Conservation (phyloP, 2,888 invertebrate genomes). For the Xylocampa areola region DNA sequence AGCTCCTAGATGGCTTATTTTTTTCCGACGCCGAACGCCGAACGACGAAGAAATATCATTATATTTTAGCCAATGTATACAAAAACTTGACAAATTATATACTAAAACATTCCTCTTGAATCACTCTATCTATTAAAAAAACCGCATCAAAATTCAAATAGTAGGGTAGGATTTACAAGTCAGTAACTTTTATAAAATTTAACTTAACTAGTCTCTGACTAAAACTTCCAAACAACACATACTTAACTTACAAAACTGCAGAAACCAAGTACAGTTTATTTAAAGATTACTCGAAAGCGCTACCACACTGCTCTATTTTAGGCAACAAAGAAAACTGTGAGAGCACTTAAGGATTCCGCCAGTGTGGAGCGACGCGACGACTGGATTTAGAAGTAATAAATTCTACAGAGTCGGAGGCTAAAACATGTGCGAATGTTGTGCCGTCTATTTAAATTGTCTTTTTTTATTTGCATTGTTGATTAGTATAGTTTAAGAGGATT, state of each 20-base stretch:
- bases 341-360: slow-evolving; percentile 55
- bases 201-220: no score
- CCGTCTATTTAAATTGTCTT: slow-evolving; percentile 28
- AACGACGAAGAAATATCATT: no score
- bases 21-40: no score
- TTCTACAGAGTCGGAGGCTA: slow-evolving; percentile 51
- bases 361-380: slow-evolving; percentile 36
- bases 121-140: no score
- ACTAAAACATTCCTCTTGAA: no score
- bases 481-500: slow-evolving; percentile 8
- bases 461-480: slow-evolving; percentile 35
- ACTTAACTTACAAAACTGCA: slow-evolving; percentile 15
- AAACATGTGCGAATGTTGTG: slow-evolving; percentile 37
- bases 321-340: slow-evolving; percentile 57
- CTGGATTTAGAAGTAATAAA: slow-evolving; percentile 57
- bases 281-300: slow-evolving; percentile 41
- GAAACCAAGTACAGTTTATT: slow-evolving; percentile 42
- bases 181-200: no score
- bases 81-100: no score
- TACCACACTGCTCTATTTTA: slow-evolving; percentile 49
- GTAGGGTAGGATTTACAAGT: no score
- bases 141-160: no score
- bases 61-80: no score
- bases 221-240: slow-evolving; percentile 1
- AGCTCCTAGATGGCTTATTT: no score